Conservation (phyloP, 2,888 invertebrate genomes). For the Molorchus minor region DNA sequence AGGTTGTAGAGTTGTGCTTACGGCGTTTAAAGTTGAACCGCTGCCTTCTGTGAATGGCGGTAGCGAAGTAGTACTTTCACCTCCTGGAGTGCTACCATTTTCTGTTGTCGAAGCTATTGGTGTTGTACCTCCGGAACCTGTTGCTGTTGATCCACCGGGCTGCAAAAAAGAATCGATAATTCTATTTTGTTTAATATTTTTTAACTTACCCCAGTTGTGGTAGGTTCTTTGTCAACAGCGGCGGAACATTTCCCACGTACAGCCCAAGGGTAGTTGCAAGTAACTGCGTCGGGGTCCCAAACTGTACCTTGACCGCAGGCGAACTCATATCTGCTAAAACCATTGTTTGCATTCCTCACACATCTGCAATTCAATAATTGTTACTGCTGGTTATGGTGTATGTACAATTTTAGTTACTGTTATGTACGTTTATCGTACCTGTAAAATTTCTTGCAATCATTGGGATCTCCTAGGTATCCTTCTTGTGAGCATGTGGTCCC, state of each 20-base stretch:
- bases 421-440: conserved; percentile 51
- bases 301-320: conserved; percentile 76
- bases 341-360: conserved; percentile 67
- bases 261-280: conserved; percentile 72
- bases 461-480: conserved; percentile 54
- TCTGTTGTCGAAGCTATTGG: background rate
- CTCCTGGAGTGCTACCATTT: background rate
- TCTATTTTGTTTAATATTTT: too few species aligned
- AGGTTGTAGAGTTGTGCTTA: too few species aligned
- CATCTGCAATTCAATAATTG: too few species aligned
- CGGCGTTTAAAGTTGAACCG: background rate
- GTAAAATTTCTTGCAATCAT: conserved; percentile 56
- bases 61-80: too few species aligned
- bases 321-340: conserved; percentile 71
- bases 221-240: conserved; percentile 5
- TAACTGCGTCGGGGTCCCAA: conserved; percentile 73
- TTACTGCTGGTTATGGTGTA: too few species aligned
- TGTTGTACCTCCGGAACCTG: background rate
- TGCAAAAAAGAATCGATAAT: background rate
- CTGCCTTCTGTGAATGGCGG: background rate
- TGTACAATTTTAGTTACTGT: conserved; percentile 74
- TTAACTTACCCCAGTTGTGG: conserved; percentile 14
- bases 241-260: conserved; percentile 56
- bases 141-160: background rate
- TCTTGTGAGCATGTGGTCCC: conserved; percentile 47